Conservation (phyloP, 2,113 vertebrate species). For the human region GRCh38 chr6:73015501-73016000, state of each 20-base stretch:
- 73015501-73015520: constrained; percentile 12
- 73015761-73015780: not conserved
- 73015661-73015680: not conserved
- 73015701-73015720: not conserved
- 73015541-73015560: not conserved
- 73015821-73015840: not conserved
- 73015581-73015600: not conserved
- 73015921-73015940: not conserved
- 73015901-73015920: not conserved
- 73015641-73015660: not conserved
- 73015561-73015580: not conserved
- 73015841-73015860: not conserved
- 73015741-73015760: not conserved
- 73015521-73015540: not conserved
- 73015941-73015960: not conserved
- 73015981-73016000: not conserved
- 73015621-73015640: not conserved
- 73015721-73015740: not conserved
- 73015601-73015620: not conserved
- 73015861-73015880: not conserved
- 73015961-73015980: not conserved
- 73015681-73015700: not conserved
- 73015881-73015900: not conserved
- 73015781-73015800: not conserved
- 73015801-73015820: not conserved